These are phyloP conservation scores for Acronicta alni DNA, from an alignment of 2,888 invertebrate species.

Conservation along the genomic window DNA sequence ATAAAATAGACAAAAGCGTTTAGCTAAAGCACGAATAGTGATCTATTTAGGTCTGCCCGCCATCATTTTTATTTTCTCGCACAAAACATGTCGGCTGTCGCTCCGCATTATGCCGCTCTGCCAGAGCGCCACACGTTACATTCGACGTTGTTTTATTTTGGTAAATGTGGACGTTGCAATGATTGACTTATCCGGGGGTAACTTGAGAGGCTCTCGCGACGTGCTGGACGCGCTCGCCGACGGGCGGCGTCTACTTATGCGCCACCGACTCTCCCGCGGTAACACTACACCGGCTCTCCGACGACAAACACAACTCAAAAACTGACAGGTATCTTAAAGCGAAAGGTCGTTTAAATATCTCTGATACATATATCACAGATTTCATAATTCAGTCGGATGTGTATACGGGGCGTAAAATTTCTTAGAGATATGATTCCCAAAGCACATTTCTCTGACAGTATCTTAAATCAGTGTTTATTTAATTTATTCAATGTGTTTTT, in stretches of 20 bases:
- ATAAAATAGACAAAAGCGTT: slow-evolving; percentile 88
- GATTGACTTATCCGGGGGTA: slow-evolving; percentile 90
- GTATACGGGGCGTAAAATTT: slow-evolving; percentile 52
- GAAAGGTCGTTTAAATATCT: slow-evolving; percentile 59
- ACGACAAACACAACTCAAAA: slow-evolving; percentile 70
- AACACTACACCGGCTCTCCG: slow-evolving; percentile 74
- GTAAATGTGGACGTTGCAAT: slow-evolving; percentile 86
- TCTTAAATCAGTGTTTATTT: slow-evolving; percentile 39
- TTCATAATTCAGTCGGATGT: slow-evolving; percentile 52
- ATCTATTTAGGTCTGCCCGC: slow-evolving; percentile 87
- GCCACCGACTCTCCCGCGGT: slow-evolving; percentile 58
- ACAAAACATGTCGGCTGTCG: slow-evolving; percentile 89
- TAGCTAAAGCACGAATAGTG: slow-evolving; percentile 83
- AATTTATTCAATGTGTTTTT: slow-evolving; percentile 45
- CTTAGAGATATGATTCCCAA: slow-evolving; percentile 45
- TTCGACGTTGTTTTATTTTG: slow-evolving; percentile 86
- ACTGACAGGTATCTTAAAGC: slow-evolving; percentile 79
- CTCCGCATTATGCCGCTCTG: slow-evolving; percentile 80
- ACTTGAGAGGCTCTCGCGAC: slow-evolving; percentile 85
- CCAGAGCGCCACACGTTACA: slow-evolving; percentile 84
- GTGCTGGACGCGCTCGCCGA: slow-evolving; percentile 64
- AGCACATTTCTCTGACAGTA: slow-evolving; percentile 37
- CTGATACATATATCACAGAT: slow-evolving; percentile 65
- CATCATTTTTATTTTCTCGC: slow-evolving; percentile 89
- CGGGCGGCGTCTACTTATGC: slow-evolving; percentile 35